These are phyloP conservation scores for Marasmarcha lunaedactyla DNA, from an alignment of 2,888 invertebrate genomes.

Conservation along the genomic window DNA sequence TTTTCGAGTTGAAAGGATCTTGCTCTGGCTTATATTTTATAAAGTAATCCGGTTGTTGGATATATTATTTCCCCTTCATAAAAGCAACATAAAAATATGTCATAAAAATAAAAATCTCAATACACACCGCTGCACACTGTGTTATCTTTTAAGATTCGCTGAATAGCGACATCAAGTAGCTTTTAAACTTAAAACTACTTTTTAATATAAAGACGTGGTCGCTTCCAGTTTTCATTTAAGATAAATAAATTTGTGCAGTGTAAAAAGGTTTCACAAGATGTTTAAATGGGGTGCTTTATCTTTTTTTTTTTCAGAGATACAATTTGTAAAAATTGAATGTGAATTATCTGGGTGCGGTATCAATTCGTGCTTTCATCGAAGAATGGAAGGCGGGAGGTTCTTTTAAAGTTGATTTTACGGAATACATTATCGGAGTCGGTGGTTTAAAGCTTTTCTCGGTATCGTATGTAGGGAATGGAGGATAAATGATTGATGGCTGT, in stretches of 20 bases:
- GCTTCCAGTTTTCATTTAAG: no score
- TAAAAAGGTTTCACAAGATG: no score
- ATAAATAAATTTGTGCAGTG: no score
- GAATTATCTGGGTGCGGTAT: conserved; percentile 45
- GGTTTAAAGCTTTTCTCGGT: conserved; percentile 60
- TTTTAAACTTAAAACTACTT: no score
- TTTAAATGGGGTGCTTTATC: neutral
- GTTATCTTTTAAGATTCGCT: no score
- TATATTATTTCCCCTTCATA: no score
- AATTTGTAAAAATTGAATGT: conserved; percentile 38
- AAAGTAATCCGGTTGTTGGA: no score
- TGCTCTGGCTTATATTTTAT: conserved; percentile 16
- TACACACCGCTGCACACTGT: no score
- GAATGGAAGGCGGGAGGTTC: conserved; percentile 37
- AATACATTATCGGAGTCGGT: conserved; percentile 59
- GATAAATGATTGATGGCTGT: conserved; percentile 61
- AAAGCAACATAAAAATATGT: no score
- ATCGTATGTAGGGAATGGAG: conserved; percentile 42
- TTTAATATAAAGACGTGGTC: no score
- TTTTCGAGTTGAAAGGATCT: conserved; percentile 24
- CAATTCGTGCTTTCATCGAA: conserved; percentile 41
- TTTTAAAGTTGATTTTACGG: conserved; percentile 56
- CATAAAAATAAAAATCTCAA: no score
- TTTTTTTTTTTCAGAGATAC: conserved; percentile 18
- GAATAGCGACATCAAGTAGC: no score